A percentile compares a stretch with the other conserved stretches of the same genome.
Conservation (phyloP, 2,113 vertebrate species). For the Potamarius usumacintae region DNA sequence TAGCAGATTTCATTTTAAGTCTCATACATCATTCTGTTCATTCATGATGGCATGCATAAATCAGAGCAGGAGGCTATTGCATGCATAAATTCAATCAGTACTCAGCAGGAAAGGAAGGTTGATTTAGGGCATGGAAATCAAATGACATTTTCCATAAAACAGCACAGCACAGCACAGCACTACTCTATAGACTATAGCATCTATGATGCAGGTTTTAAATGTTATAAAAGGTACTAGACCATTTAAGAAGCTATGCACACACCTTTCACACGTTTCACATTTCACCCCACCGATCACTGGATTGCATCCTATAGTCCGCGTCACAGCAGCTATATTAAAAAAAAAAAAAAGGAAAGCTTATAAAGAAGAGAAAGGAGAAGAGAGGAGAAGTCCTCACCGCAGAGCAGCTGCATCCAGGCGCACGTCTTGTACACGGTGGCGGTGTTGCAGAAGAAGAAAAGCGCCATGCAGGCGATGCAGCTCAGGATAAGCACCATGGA, state of each 20-base stretch:
- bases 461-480: constrained; percentile 87
- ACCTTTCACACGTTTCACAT: background rate
- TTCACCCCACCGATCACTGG: background rate
- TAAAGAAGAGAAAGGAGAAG: background rate
- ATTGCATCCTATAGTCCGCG: background rate
- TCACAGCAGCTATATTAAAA: background rate
- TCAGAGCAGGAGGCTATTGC: background rate
- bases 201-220: background rate
- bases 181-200: background rate
- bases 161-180: background rate
- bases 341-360: background rate
- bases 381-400: constrained; percentile 72
- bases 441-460: constrained; percentile 94
- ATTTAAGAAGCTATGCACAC: background rate
- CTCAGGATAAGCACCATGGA: constrained; percentile 90
- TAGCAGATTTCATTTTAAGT: background rate
- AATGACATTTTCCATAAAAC: constrained; percentile 1
- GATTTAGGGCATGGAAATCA: background rate
- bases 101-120: constrained; percentile 8
- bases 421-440: constrained; percentile 93
- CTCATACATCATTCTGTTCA: background rate
- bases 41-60: constrained; percentile 23
- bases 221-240: background rate
- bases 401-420: constrained; percentile 91
- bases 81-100: constrained; percentile 8